Base-by-base conservation (phyloP, 1,140 invertebrate species). In the Daktulosphaira vitifoliae region DNA sequence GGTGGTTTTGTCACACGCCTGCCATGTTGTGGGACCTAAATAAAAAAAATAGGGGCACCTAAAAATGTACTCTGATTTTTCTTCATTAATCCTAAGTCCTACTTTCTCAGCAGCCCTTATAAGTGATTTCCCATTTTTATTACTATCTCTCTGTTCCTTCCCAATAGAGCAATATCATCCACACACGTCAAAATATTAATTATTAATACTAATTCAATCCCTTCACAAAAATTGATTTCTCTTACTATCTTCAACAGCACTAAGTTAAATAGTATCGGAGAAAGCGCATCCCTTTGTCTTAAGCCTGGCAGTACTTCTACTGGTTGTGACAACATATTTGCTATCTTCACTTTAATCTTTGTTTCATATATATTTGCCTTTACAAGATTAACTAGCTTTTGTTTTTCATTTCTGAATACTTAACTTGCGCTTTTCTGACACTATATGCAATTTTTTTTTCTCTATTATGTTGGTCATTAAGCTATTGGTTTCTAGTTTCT, bases 361-460 rank as follows among this genome's bases (percentile, higher is more conserved):
- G 46, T 49, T 49, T 2, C 46, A 49, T 49, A 20, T 49, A 49
- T 49, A 49, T 20, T 25, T 49, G 22, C 22, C 46, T 49, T 20
- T 49, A 49, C 22, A 49, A 49, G 46, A 49, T 49, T 49, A 23
- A 20, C 9, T 22, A 49, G 46, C 46, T 49, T 49, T 49, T 49
- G 13, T 49, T 51, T 33, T 51, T 51, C 26, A 51, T 51, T 51
- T 9, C 50, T 33, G 13, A 33, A 51, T 33, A 51, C n/a, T 52
- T n/a, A 29, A 52, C 50, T 52, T 37, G 16, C 16, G 8, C 26
- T 52, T 52, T 52, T 37, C 26, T 37, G 39, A 44, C n/a, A 44
- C 13, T 52, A 52, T 52, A 52, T 26, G 18, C 3, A 33, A 20
- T 52, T 52, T 52, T 8, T 52, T 52, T 52, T 20, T 20, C 16